Evolutionary conservation across 2,888 invertebrate genomes (phyloP).

Genomic region (Halocaridina rubra): DNA sequence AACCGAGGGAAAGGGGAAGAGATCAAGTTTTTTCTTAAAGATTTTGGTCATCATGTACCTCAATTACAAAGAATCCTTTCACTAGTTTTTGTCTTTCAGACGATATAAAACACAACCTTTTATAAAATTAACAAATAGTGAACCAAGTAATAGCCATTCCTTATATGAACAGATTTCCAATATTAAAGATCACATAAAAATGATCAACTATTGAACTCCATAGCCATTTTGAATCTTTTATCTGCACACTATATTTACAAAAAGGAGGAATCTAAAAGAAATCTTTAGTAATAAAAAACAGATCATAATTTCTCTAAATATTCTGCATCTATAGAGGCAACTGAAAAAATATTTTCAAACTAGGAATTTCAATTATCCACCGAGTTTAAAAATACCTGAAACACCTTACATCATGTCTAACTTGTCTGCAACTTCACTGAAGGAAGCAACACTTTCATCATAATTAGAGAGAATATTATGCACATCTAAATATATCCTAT

Average conservation of each 20-base stretch:
- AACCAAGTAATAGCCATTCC: too few species aligned
- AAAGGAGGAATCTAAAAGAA: not conserved
- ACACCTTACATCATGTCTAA: not conserved
- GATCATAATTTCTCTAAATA: not conserved
- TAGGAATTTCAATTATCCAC: not conserved
- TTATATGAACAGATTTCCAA: too few species aligned
- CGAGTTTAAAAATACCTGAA: not conserved
- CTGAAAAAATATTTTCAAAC: not conserved
- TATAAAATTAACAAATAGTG: too few species aligned
- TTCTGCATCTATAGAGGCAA: too few species aligned
- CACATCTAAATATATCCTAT: not conserved
- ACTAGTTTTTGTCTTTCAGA: too few species aligned
- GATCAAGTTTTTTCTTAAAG: too few species aligned
- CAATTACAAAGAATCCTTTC: too few species aligned
- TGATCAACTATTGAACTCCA: not conserved
- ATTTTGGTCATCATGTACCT: too few species aligned
- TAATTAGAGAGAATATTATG: not conserved
- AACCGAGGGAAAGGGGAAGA: too few species aligned
- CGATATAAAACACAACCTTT: too few species aligned
- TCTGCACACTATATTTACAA: too few species aligned
- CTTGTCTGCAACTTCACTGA: not conserved
- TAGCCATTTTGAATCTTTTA: not conserved
- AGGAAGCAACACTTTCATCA: not conserved
- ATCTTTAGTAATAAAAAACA: not conserved
- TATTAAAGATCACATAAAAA: too few species aligned